Conservation (phyloP, 2,797 vertebrate species). For the Sus cebifrons region DNA sequence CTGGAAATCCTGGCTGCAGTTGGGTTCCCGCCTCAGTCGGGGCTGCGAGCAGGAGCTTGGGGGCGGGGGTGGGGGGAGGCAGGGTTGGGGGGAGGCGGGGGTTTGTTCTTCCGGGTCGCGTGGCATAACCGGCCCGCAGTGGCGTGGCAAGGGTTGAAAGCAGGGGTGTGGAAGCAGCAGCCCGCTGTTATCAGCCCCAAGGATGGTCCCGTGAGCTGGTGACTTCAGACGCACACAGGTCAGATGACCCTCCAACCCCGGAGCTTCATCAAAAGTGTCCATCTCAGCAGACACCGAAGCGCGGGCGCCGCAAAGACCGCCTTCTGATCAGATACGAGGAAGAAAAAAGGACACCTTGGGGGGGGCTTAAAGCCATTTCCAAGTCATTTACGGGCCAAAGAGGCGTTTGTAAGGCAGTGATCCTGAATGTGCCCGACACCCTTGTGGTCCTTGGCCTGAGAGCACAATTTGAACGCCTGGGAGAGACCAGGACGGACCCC, state of each 20-base stretch:
- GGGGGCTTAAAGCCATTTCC: no score
- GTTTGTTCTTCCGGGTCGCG: no score
- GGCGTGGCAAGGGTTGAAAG: background rate
- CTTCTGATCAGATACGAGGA: background rate
- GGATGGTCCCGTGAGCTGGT: no score
- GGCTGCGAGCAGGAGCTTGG: no score
- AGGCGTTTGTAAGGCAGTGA: background rate
- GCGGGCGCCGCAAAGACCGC: rapidly evolving
- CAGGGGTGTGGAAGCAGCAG: background rate
- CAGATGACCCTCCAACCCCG: no score
- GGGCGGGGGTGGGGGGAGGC: no score
- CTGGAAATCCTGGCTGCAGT: no score
- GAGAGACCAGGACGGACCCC: background rate
- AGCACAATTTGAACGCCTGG: background rate
- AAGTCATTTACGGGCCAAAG: background rate
- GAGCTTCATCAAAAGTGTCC: no score
- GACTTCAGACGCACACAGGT: background rate
- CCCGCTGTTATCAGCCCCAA: no score
- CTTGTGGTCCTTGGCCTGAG: background rate
- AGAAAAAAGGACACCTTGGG: background rate
- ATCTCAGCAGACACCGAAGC: background rate
- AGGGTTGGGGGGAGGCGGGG: no score
- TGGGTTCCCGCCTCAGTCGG: no score
- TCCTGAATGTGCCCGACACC: rapidly evolving
- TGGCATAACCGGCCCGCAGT: no score